Base-by-base conservation (phyloP, 2,797 vertebrate species). In the Sus cebifrons region DNA sequence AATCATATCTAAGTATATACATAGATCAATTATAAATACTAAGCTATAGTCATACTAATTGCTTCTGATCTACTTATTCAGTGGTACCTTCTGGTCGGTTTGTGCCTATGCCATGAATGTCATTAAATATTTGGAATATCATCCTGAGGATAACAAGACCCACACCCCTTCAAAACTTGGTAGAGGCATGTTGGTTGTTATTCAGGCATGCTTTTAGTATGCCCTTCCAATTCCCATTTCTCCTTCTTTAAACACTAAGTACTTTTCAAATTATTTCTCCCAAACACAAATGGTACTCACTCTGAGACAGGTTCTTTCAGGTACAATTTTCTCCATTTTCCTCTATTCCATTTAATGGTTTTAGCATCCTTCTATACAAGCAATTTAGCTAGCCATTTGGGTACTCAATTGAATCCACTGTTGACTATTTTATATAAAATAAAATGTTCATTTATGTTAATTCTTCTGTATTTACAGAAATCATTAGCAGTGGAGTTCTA, bases 391-490 rank as follows among this genome's bases (percentile, higher is more conserved):
- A 62, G 74, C 25, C n/a, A 85, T 40, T 86, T 56, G 81, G 21
- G 21, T 56, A 65, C 9, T 78, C 58, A 78, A 32, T 44, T 23
- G 62, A 78, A 78, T 56, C 56, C 27, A 25, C 73, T 56, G 27
- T 27, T 85, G 23, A 89, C 73, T 21, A 62, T 15, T 65, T 68
- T 32, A 75, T 71, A 56, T 32, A 54, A 85, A 86, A 75, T 15
- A 81, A 68, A 86, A 74, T 29, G 29, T 52, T 85, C 52, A 77
- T 64, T 70, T 93, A 44, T 68, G 29, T 90, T n/a, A 54, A 86
- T 54, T 86, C 25, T 52, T 81, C 25, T n/a, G 0, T 21, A 60
- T 49, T 89, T 77, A 29, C n/a, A 77, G 49, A 81, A 81, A 29
- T 29, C 36, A 67, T 16, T 58, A 52, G 62, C 74, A 21, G 1